Evolutionary conservation across 2,888 invertebrate species (phyloP).

Genomic region (Adelognathus sp.): DNA sequence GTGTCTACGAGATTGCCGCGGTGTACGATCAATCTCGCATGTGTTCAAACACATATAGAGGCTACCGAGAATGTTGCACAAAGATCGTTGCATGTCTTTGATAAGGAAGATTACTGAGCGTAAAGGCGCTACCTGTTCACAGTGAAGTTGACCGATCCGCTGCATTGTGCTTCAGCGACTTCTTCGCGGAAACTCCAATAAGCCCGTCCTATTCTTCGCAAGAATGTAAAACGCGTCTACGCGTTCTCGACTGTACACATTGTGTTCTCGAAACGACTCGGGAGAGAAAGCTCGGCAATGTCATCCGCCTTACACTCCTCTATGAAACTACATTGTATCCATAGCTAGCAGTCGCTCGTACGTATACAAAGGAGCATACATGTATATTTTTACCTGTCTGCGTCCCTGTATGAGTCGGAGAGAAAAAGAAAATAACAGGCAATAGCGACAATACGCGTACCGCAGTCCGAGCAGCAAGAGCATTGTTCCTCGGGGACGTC

Average conservation of each 20-base stretch:
- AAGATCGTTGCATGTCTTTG: not conserved
- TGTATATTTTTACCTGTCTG: not conserved
- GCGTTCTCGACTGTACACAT: not conserved
- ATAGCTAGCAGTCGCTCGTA: too few relatives aligned
- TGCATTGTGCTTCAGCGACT: conserved; percentile 2
- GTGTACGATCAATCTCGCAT: conserved; percentile 20
- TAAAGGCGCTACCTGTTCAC: not conserved
- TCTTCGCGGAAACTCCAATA: not conserved
- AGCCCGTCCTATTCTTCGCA: not conserved
- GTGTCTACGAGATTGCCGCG: conserved; percentile 9
- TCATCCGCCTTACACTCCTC: not conserved
- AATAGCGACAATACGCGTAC: conserved; percentile 62
- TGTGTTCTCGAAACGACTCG: not conserved
- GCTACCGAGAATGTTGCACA: not conserved
- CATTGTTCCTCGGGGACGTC: conserved; percentile 57
- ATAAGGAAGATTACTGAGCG: not conserved
- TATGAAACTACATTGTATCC: too few relatives aligned
- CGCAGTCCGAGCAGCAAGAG: conserved; percentile 18
- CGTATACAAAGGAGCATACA: too few relatives aligned
- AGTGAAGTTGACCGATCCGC: conserved; percentile 8
- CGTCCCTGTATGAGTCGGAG: not conserved
- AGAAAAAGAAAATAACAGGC: conserved; percentile 63
- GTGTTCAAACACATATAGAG: not conserved
- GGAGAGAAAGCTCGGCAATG: not conserved
- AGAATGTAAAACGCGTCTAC: not conserved